Evolutionary conservation across 2,888 invertebrate genomes (phyloP).

Genomic region (Thera obeliscata): DNA sequence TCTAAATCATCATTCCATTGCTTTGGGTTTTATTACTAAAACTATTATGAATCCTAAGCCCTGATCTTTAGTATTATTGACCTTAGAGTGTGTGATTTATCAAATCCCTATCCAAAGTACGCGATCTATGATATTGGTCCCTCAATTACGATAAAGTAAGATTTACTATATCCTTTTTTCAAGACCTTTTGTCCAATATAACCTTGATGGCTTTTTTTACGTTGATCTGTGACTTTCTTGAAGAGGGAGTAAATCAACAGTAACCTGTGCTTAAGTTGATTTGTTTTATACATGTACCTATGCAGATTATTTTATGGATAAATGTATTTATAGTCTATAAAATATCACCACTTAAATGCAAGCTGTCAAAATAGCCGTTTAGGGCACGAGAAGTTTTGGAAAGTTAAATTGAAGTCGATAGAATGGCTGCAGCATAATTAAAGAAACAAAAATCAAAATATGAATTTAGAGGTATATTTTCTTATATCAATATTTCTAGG

Average conservation of each 20-base stretch:
- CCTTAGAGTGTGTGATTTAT: neutral
- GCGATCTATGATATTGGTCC: neutral
- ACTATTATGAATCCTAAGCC: neutral
- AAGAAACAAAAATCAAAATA: too few species aligned
- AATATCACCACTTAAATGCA: too few species aligned
- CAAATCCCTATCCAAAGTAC: slow-evolving; percentile 1
- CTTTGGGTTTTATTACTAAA: neutral
- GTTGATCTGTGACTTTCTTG: neutral
- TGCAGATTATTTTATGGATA: too few species aligned
- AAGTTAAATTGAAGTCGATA: too few species aligned
- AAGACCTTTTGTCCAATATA: slow-evolving; percentile 3
- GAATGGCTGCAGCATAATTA: too few species aligned
- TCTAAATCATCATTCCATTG: neutral
- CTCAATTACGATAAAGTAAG: slow-evolving; percentile 8
- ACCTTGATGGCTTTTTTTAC: neutral
- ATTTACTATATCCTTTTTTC: slow-evolving; percentile 4
- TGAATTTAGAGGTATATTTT: too few species aligned
- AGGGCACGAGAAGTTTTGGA: too few species aligned
- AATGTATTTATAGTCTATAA: too few species aligned
- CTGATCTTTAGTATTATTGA: slow-evolving; percentile 2
- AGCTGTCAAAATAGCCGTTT: too few species aligned
- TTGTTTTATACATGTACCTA: too few species aligned
- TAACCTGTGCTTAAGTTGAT: too few species aligned
- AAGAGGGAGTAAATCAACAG: neutral
- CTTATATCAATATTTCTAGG: too few species aligned